A percentile compares a stretch with the other conserved stretches of the same genome.
Conservation (phyloP, 2,888 invertebrate species). For the Malacosoma neustria region DNA sequence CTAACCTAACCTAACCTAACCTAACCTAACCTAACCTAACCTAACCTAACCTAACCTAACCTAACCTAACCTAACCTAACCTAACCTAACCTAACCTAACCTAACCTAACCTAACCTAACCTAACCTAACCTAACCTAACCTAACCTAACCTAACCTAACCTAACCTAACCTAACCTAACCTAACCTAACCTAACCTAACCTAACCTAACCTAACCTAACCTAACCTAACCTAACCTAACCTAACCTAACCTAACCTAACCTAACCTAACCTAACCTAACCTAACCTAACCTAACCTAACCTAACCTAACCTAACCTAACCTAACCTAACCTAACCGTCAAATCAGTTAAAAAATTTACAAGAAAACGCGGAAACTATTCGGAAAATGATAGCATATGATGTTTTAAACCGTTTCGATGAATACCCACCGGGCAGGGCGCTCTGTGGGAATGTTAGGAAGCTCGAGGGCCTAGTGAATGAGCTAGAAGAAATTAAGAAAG, state of each 20-base stretch:
- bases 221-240: slow-evolving; percentile 13
- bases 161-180: slow-evolving; percentile 16
- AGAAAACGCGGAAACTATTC: slow-evolving; percentile 10
- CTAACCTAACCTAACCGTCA: slow-evolving; percentile 14
- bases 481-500: slow-evolving; percentile 11
- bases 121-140: slow-evolving; percentile 15
- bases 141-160: slow-evolving; percentile 15
- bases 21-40: slow-evolving; percentile 11
- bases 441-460: too few species aligned
- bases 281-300: slow-evolving; percentile 13
- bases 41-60: slow-evolving; percentile 12
- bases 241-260: slow-evolving; percentile 13
- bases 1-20: slow-evolving; percentile 12
- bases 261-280: slow-evolving; percentile 13
- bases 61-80: slow-evolving; percentile 14
- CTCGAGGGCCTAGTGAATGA: slow-evolving; percentile 10
- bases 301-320: slow-evolving; percentile 12
- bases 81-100: slow-evolving; percentile 15
- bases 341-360: slow-evolving; percentile 11
- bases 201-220: slow-evolving; percentile 13
- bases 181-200: slow-evolving; percentile 16
- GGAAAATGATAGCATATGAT: too few species aligned
- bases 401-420: too few species aligned
- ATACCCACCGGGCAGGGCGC: too few species aligned
- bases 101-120: slow-evolving; percentile 15